Percentiles rank a stretch among this genome's conserved stretches.
phyloP scores from a whole-genome alignment of 1,140 invertebrate species.

The Eulimnadia texana region DNA sequence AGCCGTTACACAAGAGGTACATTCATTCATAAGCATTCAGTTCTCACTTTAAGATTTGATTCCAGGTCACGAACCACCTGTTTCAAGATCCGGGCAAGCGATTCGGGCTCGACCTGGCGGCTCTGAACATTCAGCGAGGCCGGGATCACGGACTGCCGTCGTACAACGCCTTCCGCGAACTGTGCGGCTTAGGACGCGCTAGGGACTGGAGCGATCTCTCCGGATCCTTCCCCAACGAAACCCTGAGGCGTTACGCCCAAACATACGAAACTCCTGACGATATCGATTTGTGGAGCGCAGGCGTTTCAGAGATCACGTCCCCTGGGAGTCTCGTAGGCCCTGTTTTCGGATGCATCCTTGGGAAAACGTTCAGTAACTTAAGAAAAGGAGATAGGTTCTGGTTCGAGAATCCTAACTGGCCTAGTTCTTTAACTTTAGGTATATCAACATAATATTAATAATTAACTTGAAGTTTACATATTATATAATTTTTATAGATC shows the following conservation, averaged over 20 bases:
- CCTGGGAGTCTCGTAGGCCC: conserved; percentile 35
- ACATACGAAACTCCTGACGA: conserved; percentile 28
- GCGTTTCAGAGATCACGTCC: conserved; percentile 31
- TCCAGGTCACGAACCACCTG: conserved; percentile 30
- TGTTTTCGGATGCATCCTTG: conserved; percentile 41
- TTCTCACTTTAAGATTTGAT: background rate
- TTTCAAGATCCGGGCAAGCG: conserved; percentile 29
- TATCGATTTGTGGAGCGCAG: conserved; percentile 34
- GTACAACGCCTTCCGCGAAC: conserved; percentile 32
- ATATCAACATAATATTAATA: background rate
- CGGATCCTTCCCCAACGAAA: conserved; percentile 24
- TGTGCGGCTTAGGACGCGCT: conserved; percentile 29
- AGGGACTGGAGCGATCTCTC: conserved; percentile 21
- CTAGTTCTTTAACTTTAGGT: conserved; percentile 26
- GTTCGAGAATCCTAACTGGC: conserved; percentile 35
- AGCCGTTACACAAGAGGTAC: conserved; percentile 33
- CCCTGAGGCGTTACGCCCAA: conserved; percentile 21
- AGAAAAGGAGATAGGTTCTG: conserved; percentile 43
- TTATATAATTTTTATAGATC: conserved; percentile 21
- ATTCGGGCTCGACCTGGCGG: conserved; percentile 44
- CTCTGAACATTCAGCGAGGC: conserved; percentile 57
- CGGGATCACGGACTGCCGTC: conserved; percentile 34
- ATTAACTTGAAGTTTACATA: too few relatives aligned
- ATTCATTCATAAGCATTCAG: background rate
- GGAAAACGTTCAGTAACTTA: conserved; percentile 36